A percentile compares a stretch with the other conserved stretches of the same genome.
These are phyloP conservation scores for Helicoverpa armigera DNA, from an alignment of 1,140 invertebrate species.

Conservation along the genomic window DNA sequence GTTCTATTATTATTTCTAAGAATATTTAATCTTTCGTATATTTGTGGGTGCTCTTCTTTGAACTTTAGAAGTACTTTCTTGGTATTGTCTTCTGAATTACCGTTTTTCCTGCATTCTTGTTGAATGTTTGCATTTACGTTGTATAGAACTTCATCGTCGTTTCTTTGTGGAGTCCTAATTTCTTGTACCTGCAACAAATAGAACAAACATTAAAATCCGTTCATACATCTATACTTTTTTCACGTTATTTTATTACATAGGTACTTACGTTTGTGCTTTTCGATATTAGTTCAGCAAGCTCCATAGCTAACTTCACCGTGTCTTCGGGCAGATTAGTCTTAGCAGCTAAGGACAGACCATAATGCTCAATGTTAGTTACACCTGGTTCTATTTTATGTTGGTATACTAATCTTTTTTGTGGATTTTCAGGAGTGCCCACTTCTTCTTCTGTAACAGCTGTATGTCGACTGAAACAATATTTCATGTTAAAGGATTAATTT, in stretches of 20 bases:
- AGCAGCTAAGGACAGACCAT: slow-evolving; percentile 79
- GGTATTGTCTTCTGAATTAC: slow-evolving; percentile 55
- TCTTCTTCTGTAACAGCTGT: slow-evolving; percentile 73
- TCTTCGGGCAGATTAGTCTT: slow-evolving; percentile 81
- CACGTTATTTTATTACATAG: neutral
- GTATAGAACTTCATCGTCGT: slow-evolving; percentile 70
- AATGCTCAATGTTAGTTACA: slow-evolving; percentile 75
- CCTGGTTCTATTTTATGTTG: slow-evolving; percentile 80
- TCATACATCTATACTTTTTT: neutral
- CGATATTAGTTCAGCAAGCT: slow-evolving; percentile 75
- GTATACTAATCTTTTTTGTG: slow-evolving; percentile 72
- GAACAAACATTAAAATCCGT: slow-evolving; percentile 24
- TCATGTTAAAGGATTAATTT: neutral
- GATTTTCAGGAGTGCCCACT: slow-evolving; percentile 49
- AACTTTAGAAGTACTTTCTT: slow-evolving; percentile 69
- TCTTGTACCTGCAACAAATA: slow-evolving; percentile 68
- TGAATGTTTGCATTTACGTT: slow-evolving; percentile 73
- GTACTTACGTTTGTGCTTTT: slow-evolving; percentile 70
- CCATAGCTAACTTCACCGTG: slow-evolving; percentile 77
- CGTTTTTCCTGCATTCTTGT: slow-evolving; percentile 68
- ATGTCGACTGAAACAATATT: slow-evolving; percentile 67
- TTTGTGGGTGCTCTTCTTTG: slow-evolving; percentile 68
- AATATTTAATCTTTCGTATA: slow-evolving; percentile 62
- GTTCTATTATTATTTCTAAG: slow-evolving; percentile 51
- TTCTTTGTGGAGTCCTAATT: slow-evolving; percentile 58